These are phyloP conservation scores for Strix uralensis DNA, from an alignment of 2,113 vertebrate genomes.

Conservation along the genomic window DNA sequence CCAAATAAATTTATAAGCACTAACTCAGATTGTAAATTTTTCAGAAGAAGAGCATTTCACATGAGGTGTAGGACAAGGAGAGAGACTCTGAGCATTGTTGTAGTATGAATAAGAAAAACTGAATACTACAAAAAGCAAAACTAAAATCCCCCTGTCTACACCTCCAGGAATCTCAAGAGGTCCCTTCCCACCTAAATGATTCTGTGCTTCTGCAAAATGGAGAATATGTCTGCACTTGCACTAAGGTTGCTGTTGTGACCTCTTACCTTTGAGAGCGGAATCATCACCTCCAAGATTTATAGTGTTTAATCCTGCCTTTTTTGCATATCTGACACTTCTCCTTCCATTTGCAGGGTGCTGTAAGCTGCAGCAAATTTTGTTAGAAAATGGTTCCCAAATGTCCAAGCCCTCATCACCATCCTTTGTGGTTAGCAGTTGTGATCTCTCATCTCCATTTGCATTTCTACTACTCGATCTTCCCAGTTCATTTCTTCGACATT, in stretches of 20 bases:
- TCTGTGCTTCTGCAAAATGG: not conserved
- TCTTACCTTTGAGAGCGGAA: constrained; percentile 65
- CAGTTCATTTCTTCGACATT: constrained; percentile 46
- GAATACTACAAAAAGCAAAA: not conserved
- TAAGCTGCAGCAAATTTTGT: not conserved
- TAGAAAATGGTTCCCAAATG: not conserved
- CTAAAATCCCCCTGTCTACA: not conserved
- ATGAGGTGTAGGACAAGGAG: not conserved
- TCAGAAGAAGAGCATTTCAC: not conserved
- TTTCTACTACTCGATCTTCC: constrained; percentile 37
- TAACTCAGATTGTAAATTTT: not conserved
- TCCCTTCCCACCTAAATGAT: not conserved
- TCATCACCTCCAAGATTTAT: not conserved
- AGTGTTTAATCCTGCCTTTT: constrained; percentile 17
- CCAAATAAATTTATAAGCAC: not conserved
- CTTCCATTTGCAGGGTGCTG: constrained; percentile 80
- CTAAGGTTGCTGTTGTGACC: not conserved
- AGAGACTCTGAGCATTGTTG: not conserved
- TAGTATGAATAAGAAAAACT: not conserved
- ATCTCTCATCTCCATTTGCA: not conserved
- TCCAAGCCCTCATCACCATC: constrained; percentile 50
- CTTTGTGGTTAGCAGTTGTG: not conserved
- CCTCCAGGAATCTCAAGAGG: not conserved
- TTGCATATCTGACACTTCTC: constrained; percentile 69
- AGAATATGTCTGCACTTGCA: not conserved